Conservation (phyloP, 2,113 vertebrate genomes). For the Nestor notabilis region DNA sequence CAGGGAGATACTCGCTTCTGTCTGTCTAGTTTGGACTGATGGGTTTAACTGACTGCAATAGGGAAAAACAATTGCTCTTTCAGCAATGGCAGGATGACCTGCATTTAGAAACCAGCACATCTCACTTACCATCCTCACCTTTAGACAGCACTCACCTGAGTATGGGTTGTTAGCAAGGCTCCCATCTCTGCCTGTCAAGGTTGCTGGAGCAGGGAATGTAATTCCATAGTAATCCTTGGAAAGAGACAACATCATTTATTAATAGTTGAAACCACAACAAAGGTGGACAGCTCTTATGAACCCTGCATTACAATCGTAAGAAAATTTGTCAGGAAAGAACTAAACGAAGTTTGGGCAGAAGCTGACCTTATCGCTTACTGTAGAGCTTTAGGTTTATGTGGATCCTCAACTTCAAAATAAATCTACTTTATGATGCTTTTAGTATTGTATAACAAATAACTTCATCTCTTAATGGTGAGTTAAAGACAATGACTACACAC, state of each 20-base stretch:
- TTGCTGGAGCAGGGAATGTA: slow-evolving; percentile 92
- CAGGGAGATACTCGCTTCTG: not conserved
- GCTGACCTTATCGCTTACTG: not conserved
- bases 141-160: slow-evolving; percentile 83
- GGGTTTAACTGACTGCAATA: not conserved
- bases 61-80: not conserved
- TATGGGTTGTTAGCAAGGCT: slow-evolving; percentile 91
- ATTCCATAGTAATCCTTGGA: slow-evolving; percentile 97
- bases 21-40: not conserved
- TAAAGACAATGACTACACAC: not conserved
- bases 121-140: rapidly evolving
- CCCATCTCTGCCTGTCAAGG: slow-evolving; percentile 92
- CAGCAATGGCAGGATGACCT: not conserved
- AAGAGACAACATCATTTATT: not conserved
- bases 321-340: not conserved
- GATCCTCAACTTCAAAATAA: not conserved
- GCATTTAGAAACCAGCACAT: not conserved
- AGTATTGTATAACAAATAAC: not conserved
- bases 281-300: not conserved
- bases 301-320: rapidly evolving
- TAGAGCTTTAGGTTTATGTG: not conserved
- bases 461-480: not conserved
- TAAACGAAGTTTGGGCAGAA: not conserved
- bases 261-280: not conserved
- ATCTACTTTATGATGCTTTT: not conserved